Percentiles rank a stretch among this genome's conserved stretches.
These are phyloP conservation scores for Muraenolepis orangiensis DNA, from an alignment of 2,797 vertebrate genomes.

Conservation along the genomic window DNA sequence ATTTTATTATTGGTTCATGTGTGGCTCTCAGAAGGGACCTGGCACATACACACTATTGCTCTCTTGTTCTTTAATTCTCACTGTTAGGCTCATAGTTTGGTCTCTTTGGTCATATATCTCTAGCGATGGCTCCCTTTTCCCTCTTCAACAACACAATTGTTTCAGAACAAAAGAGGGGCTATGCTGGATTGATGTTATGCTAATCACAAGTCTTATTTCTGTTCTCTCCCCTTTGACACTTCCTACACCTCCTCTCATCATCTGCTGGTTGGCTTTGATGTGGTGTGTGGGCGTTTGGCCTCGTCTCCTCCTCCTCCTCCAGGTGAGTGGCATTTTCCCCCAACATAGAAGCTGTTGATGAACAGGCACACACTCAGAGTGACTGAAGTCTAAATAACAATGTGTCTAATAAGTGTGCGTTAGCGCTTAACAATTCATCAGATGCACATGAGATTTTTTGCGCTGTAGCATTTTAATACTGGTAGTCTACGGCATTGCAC, in stretches of 20 bases:
- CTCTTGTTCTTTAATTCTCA: background rate
- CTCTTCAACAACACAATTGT: background rate
- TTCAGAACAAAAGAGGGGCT: background rate
- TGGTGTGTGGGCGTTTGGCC: background rate
- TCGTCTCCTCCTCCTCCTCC: background rate
- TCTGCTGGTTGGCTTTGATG: constrained; percentile 2
- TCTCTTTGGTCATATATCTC: constrained; percentile 4
- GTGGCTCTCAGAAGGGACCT: background rate
- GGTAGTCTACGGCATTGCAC: background rate
- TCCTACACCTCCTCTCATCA: background rate
- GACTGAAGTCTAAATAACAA: background rate
- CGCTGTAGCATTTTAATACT: background rate
- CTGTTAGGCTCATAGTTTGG: background rate
- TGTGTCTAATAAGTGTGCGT: too few relatives aligned
- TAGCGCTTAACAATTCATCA: background rate
- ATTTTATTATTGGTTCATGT: constrained; percentile 6
- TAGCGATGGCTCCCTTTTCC: background rate
- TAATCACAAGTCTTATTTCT: background rate
- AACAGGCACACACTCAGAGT: background rate
- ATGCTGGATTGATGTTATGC: background rate
- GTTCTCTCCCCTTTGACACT: background rate
- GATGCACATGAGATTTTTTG: background rate
- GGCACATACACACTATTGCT: background rate
- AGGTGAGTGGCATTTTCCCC: background rate
- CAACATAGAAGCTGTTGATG: background rate